A percentile compares a stretch with the other conserved stretches of the same genome.
Conservation (phyloP, 2,113 vertebrate genomes). For the Sebastes fasciatus region DNA sequence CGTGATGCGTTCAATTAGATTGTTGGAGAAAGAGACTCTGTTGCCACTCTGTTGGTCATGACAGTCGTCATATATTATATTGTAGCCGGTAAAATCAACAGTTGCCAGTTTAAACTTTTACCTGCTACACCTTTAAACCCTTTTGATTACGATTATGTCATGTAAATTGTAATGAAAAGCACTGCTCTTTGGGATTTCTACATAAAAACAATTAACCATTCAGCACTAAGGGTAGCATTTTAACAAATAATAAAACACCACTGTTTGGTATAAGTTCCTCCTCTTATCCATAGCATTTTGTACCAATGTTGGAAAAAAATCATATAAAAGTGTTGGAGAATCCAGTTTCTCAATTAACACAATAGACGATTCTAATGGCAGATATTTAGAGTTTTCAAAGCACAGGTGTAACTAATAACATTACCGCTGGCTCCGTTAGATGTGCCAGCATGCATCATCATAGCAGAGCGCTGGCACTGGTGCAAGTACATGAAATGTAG, state of each 20-base stretch:
- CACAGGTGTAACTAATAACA: slow-evolving; percentile 22
- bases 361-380: neutral
- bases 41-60: too few species aligned
- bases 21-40: too few species aligned
- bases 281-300: neutral
- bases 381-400: neutral
- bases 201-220: too few species aligned
- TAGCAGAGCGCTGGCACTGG: slow-evolving; percentile 17
- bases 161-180: neutral
- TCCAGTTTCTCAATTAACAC: neutral
- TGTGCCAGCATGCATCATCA: slow-evolving; percentile 8
- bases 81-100: neutral
- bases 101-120: neutral
- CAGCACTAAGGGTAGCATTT: neutral
- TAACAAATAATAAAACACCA: neutral
- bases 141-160: neutral
- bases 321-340: neutral
- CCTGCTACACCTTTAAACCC: neutral
- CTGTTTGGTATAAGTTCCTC: neutral
- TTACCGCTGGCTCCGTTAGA: slow-evolving; percentile 1
- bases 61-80: neutral
- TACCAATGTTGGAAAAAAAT: neutral
- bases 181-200: too few species aligned
- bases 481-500: slow-evolving; percentile 8
- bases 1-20: too few species aligned